Evolutionary conservation across 2,113 vertebrate genomes (phyloP).

Genomic region (Carettochelys insculpta): DNA sequence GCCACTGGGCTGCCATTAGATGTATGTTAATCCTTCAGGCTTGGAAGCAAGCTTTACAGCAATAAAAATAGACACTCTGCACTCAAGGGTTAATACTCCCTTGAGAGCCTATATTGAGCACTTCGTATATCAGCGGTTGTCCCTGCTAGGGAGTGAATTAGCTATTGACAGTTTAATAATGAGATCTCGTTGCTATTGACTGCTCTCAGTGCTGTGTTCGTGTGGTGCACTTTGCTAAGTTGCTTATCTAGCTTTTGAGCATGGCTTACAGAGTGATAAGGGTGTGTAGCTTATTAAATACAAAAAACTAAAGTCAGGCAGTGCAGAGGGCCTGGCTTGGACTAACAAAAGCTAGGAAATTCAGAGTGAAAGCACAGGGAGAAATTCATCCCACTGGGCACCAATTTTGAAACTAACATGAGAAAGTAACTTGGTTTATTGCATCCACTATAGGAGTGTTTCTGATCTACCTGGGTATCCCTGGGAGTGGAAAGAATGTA

Average conservation of each 20-base stretch:
- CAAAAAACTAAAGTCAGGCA: not conserved
- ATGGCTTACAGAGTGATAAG: not conserved
- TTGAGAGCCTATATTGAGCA: not conserved
- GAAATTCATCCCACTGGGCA: conserved; percentile 32
- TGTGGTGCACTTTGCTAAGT: not conserved
- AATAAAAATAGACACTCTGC: not conserved
- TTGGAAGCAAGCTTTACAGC: not conserved
- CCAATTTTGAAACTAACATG: not conserved
- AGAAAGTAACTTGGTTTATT: not conserved
- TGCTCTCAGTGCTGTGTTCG: not conserved
- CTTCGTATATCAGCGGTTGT: conserved; percentile 17
- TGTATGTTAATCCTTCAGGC: not conserved
- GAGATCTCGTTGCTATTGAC: conserved; percentile 46
- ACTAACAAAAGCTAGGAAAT: conserved; percentile 29
- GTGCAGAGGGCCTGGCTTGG: not conserved
- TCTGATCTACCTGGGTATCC: not conserved
- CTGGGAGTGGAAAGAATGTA: accelerated
- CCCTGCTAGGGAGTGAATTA: conserved; percentile 44
- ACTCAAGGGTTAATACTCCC: conserved; percentile 34
- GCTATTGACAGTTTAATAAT: conserved; percentile 77
- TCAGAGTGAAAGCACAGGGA: conserved; percentile 28
- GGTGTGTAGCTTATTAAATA: conserved; percentile 38
- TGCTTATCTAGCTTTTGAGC: conserved; percentile 49
- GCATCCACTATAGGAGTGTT: not conserved
- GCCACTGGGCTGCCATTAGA: not conserved